Evolutionary conservation across 1,140 invertebrate species (phyloP), one percentile per base, ranked within the genome.

Genomic region (Cardiocondyla obscurior): DNA sequence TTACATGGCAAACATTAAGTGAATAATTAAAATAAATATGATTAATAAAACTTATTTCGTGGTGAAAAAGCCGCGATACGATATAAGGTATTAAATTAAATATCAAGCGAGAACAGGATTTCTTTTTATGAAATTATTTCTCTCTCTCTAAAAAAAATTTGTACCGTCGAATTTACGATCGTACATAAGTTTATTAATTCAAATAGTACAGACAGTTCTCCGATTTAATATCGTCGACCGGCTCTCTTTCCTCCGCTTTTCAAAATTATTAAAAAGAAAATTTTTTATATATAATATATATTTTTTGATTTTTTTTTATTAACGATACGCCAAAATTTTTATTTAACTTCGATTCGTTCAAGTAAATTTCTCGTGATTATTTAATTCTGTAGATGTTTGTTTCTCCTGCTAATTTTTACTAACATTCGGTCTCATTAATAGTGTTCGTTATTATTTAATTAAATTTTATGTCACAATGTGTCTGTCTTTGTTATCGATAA

Each of bases 401-500:
- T 62, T 36, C 39, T 19, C 14, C 5, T 4, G 58, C 33, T 14
- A 25, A 44, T 25, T 76, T 25, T 8, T 7, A 19, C 19, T 53
- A 53, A 3, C 1, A 5, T 55, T 67, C 33, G n/a, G n/a, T n/a
- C 55, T 53, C 53, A 55, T 39, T 42, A 2, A 6, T 46, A 46
- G 14, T 16, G 44, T 46, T 16, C 7, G 22, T 77, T 39, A 39
- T 62, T 74, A 19, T 49, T 65, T 42, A 36, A 67, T 77, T 22
- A 67, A 77, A 39, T 58, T n/a, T 14, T 33, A 12, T 51, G 16
- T 46, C 12, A 60, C 39, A 19, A 3, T 22, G 10, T 2, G 30
- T n/a, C 12, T 30, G 53, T 53, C n/a, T n/a, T 79, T 55, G 28
- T 79, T 69, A 53, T 19, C 6, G 22, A 69, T 69, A 67, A 55